Base-by-base conservation (phyloP, 2,797 vertebrate species). In the Propithecus deckenii region DNA sequence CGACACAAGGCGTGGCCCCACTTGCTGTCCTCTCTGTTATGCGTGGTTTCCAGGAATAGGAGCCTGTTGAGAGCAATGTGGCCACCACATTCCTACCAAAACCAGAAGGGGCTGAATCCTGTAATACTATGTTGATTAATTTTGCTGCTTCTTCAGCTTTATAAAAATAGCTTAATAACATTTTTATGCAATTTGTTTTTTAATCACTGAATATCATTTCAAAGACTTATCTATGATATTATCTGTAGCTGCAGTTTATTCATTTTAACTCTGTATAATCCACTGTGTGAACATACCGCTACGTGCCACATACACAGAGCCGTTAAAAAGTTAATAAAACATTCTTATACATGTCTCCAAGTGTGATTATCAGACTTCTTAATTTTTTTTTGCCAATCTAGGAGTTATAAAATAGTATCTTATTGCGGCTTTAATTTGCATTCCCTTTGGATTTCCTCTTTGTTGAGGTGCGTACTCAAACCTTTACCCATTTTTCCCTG, bases 321-420 rank as follows among this genome's bases (percentile, higher is more conserved):
- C 6, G 0, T 38, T 32, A 18, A 32, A 46, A 10, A 69, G 5
- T 2, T 43, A 23, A 14, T 7, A 63, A 35, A 41, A 8, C 11
- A 0, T 50, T 20, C 48, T 17, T 46, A 20, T 12, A 5, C n/a
- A 1, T 0, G 2, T 55, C 63, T 57, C 63, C 12, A 7, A 72
- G 3, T 10, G 2, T 32, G 79, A 1, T 35, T 9, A 10, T 15
- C 38, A 10, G 46, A 2, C 57, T 22, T 38, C 61, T 32, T 5
- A 15, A 8, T 1, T 4, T 15, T 18, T 13, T 12, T 18, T 13
- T 12, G 72, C 38, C 11, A 6, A 0, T 23, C 87, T 8, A 0
- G 43, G 3, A 0, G 63, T 7, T 30, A 83, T 22, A 12, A n/a
- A 28, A 15, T 10, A 30, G 63, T 13, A 1, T 32, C 74, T 81